A percentile compares a stretch with the other conserved stretches of the same genome.
phyloP scores from a whole-genome alignment of 2,113 vertebrate genomes.

The Phainopepla nitens region DNA sequence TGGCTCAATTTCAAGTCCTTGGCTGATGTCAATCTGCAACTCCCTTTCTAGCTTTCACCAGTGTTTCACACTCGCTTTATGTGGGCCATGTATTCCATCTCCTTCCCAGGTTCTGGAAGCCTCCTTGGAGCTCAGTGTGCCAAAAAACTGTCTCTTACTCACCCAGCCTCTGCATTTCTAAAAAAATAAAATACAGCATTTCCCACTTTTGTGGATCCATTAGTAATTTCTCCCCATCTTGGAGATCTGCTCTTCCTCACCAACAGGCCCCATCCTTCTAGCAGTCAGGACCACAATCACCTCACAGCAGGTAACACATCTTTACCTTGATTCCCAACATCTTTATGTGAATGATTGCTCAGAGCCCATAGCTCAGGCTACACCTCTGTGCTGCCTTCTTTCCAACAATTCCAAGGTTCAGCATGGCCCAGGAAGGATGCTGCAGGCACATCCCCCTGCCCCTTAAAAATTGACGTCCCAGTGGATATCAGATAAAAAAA shows the following conservation, averaged over 20 bases:
- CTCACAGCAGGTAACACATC: neutral
- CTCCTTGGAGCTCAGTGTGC: neutral
- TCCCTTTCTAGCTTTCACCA: slow-evolving; percentile 31
- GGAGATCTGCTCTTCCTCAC: neutral
- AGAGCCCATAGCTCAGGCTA: neutral
- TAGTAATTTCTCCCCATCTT: neutral
- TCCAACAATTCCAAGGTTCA: neutral
- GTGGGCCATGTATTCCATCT: slow-evolving; percentile 9
- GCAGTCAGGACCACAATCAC: neutral
- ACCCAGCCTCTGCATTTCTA: slow-evolving; percentile 18
- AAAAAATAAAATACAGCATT: neutral
- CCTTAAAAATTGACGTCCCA: neutral
- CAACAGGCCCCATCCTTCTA: neutral
- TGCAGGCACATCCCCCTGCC: neutral
- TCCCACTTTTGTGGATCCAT: neutral
- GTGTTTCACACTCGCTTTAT: slow-evolving; percentile 1
- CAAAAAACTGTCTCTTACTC: slow-evolving; percentile 46
- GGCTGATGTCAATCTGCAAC: slow-evolving; percentile 14
- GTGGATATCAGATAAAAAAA: neutral
- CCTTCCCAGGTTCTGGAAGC: slow-evolving; percentile 1
- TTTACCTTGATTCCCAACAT: neutral
- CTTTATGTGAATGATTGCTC: neutral
- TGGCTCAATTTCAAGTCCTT: neutral
- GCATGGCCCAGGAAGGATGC: fast-evolving
- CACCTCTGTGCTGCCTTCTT: neutral